Evolutionary conservation across 2,888 invertebrate genomes (phyloP).

Genomic region (Alentia gelatinosa): DNA sequence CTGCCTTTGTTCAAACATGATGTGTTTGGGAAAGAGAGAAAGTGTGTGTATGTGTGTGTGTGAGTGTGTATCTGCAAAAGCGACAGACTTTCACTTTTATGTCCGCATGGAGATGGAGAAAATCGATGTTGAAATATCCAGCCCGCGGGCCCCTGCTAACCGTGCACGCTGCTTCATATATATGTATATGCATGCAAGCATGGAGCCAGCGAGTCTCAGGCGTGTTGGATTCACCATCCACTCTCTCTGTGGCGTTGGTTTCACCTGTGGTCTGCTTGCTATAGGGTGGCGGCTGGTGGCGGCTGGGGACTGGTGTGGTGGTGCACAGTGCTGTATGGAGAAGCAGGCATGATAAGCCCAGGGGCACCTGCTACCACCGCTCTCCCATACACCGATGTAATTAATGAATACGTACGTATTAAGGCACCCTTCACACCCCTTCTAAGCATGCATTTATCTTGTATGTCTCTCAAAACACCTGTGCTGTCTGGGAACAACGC

Average conservation of each 20-base stretch:
- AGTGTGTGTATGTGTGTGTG: no score
- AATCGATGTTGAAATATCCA: neutral
- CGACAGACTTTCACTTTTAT: neutral
- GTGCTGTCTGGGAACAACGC: no score
- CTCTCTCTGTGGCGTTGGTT: neutral
- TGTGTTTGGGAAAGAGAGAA: no score
- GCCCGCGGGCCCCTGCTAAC: neutral
- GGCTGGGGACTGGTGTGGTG: neutral
- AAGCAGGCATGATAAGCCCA: neutral
- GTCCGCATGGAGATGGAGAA: neutral
- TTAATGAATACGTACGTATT: no score
- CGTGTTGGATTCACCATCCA: neutral
- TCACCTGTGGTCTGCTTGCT: neutral
- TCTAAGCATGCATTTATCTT: no score
- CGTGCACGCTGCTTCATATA: neutral
- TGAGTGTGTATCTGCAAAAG: no score
- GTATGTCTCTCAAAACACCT: no score
- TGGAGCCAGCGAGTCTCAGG: neutral
- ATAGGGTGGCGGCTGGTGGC: neutral
- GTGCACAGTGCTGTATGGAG: neutral
- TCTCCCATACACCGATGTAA: no score
- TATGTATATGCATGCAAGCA: neutral
- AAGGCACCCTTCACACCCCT: no score
- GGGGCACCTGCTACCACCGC: neutral
- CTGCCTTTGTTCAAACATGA: no score